These are phyloP conservation scores for Mantis religiosa DNA, from an alignment of 2,888 invertebrate species.

Conservation along the genomic window DNA sequence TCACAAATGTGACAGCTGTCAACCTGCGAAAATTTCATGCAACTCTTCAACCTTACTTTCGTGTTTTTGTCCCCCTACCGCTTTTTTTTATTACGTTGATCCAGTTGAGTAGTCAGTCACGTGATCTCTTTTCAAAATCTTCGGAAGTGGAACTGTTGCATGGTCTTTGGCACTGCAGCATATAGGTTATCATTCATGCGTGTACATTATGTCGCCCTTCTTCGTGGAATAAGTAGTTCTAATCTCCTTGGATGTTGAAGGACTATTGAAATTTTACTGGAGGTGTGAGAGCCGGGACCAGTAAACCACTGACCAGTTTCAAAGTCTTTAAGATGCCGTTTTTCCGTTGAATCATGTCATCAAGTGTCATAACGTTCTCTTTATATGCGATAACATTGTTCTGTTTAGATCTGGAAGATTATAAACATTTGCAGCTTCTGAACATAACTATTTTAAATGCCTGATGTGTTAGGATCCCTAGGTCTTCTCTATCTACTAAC, in stretches of 20 bases:
- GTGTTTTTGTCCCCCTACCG: not conserved
- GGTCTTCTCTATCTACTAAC: no score
- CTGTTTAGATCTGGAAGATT: no score
- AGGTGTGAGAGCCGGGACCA: not conserved
- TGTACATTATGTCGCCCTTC: not conserved
- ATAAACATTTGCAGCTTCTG: no score
- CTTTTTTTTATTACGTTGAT: not conserved
- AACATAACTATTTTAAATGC: no score
- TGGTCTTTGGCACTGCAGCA: not conserved
- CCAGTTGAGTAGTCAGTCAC: not conserved
- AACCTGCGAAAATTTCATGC: constrained; percentile 26
- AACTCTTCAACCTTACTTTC: constrained; percentile 20
- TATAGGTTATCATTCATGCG: not conserved
- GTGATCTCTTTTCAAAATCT: not conserved
- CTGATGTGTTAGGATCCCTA: no score
- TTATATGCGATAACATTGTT: no score
- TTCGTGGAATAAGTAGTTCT: not conserved
- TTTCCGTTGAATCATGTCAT: not conserved
- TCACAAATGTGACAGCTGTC: constrained; percentile 26
- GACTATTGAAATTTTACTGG: not conserved
- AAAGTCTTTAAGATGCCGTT: not conserved
- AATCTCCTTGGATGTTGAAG: not conserved
- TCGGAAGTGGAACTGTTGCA: not conserved
- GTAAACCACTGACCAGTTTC: not conserved
- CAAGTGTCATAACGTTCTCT: not conserved